Base-by-base conservation (phyloP, 2,113 vertebrate genomes). In the Thermophis baileyi region DNA sequence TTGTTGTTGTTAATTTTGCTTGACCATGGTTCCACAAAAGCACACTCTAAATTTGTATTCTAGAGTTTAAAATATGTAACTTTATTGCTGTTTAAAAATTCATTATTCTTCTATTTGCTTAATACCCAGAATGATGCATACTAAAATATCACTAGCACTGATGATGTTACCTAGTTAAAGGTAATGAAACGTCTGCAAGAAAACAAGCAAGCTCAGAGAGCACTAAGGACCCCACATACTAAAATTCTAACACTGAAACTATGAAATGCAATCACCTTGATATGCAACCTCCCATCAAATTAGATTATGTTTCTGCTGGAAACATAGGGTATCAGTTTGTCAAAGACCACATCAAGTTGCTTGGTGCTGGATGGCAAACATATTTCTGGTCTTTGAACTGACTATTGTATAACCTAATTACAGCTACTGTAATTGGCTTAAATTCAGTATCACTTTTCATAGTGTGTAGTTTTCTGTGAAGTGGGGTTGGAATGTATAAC, bases 321-420 rank as follows among this genome's bases (percentile, higher is more conserved):
- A 55, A 35, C 88, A 50, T n/a, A 49, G 69, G 44, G 30, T 85
- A 55, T 40, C 27, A 60, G 4, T 86, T 24, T 57, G 46, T 60
- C 51, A 94, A 95, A 96, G 95, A 96, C 96, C 96, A 94, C 95
- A 95, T 96, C 96, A 95, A 57, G 91, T 93, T 96, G 94, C 94
- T 96, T 97, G 95, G 95, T 94, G 95, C 94, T 96, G 95, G 95
- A 96, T 97, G 93, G 94, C 96, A 97, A 96, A 95, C 95, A 95
- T 94, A 94, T 96, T 96, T 94, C 94, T 95, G 93, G 94, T 94
- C 96, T 97, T 96, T 96, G 96, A 96, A 96, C 92, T 94, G 94
- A 96, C 96, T 96, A 94, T 95, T 97, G 94, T 97, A 94, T 95
- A 96, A 96, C 96, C 96, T 96, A 95, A 97, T 97, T 97, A 96